A percentile compares a stretch with the other conserved stretches of the same genome.
phyloP scores from a whole-genome alignment of 2,888 invertebrate genomes.

The Ischnus inquisitorius region DNA sequence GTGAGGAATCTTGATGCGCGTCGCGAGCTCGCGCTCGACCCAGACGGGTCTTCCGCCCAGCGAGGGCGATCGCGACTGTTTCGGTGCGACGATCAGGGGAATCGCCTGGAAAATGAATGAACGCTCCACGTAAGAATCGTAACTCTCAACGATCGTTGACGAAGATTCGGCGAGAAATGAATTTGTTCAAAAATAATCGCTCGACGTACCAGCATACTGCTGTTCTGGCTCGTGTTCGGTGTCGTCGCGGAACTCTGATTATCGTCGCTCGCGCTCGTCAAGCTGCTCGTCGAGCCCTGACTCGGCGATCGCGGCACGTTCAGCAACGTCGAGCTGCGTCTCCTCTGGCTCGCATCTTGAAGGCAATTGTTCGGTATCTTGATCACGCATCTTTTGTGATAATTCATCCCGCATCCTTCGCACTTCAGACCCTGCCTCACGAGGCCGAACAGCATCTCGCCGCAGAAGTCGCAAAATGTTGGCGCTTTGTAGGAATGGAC shows the following conservation, averaged over 20 bases:
- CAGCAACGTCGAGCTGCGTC: conserved; percentile 82
- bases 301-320: conserved; percentile 90
- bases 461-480: conserved; percentile 99
- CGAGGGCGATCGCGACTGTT: conserved; percentile 90
- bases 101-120: conserved; percentile 76
- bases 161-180: neutral
- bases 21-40: conserved; percentile 90
- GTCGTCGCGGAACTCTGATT: conserved; percentile 85
- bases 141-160: neutral
- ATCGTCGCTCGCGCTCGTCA: conserved; percentile 88
- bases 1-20: conserved; percentile 93
- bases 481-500: conserved; percentile 99
- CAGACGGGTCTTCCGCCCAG: conserved; percentile 90
- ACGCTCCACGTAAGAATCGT: neutral
- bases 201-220: conserved; percentile 92
- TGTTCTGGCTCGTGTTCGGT: conserved; percentile 86
- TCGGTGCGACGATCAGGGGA: conserved; percentile 84
- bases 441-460: conserved; percentile 99
- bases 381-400: conserved; percentile 98
- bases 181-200: conserved; percentile 3
- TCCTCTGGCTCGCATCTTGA: conserved; percentile 84
- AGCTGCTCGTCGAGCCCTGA: conserved; percentile 90
- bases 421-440: conserved; percentile 99
- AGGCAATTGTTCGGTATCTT: conserved; percentile 99
- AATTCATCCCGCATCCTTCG: conserved; percentile 99